phyloP scores from a whole-genome alignment of 1,140 invertebrate genomes.

The Ips nitidus region DNA sequence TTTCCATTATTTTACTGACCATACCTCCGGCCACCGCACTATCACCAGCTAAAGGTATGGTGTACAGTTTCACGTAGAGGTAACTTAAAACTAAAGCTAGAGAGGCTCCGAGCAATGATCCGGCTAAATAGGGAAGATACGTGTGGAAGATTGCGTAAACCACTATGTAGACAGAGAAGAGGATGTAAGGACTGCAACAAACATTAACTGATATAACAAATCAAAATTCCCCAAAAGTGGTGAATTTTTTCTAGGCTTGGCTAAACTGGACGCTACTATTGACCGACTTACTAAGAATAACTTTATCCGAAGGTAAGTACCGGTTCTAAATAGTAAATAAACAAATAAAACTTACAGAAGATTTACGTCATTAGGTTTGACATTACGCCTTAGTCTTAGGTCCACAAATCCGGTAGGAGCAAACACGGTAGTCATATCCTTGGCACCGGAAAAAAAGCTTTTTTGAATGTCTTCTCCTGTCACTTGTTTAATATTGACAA shows the following conservation, averaged over 20 bases:
- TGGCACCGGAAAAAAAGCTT: conserved; percentile 25
- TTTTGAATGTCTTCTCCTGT: conserved; percentile 26
- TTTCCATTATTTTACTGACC: conserved; percentile 51
- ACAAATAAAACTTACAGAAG: conserved; percentile 32
- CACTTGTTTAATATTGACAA: conserved; percentile 44
- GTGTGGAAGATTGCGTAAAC: conserved; percentile 38
- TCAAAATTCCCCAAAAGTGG: too few species aligned
- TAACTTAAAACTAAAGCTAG: conserved; percentile 18
- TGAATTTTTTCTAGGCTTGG: too few species aligned
- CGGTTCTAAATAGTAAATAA: background rate
- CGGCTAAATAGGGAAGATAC: conserved; percentile 40
- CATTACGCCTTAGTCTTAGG: conserved; percentile 31
- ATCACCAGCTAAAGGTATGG: background rate
- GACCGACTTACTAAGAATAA: too few species aligned
- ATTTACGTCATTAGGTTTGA: conserved; percentile 17
- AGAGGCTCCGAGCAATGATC: conserved; percentile 38
- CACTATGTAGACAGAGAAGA: conserved; percentile 31
- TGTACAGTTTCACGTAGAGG: conserved; percentile 33
- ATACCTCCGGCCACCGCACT: background rate
- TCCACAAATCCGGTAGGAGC: conserved; percentile 49
- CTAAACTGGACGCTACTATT: too few species aligned
- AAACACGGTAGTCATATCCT: conserved; percentile 40
- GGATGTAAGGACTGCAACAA: conserved; percentile 33
- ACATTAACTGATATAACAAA: conserved; percentile 7
- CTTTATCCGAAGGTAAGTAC: too few species aligned